phyloP scores from a whole-genome alignment of 2,797 vertebrate genomes.

The Onychomys arenicola region DNA sequence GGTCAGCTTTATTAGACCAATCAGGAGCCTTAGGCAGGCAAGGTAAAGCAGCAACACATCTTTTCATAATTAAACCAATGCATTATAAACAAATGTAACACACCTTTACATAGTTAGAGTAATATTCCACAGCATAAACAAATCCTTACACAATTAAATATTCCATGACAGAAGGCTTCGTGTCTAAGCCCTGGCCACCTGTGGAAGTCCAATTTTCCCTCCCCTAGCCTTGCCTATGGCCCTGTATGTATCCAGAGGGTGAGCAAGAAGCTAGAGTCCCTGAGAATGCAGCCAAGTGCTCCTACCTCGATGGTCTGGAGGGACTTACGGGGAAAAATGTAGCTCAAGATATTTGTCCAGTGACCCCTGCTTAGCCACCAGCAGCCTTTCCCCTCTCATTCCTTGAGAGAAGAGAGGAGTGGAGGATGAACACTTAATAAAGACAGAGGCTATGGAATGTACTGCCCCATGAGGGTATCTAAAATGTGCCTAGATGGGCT shows the following conservation, averaged over 20 bases:
- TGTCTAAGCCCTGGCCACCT: not conserved
- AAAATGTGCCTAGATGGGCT: too few species aligned
- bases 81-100: not conserved
- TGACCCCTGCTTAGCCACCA: not conserved
- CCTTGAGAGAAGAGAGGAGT: not conserved
- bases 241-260: not conserved
- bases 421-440: not conserved
- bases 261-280: slow-evolving; percentile 14
- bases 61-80: not conserved
- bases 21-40: not conserved
- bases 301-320: not conserved
- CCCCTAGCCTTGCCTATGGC: not conserved
- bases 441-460: not conserved
- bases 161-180: not conserved
- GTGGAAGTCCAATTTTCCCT: not conserved
- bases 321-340: not conserved
- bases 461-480: not conserved
- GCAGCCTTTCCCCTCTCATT: not conserved
- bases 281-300: not conserved
- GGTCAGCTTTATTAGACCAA: not conserved
- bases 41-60: not conserved
- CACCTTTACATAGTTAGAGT: not conserved
- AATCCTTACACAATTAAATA: not conserved
- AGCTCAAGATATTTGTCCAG: not conserved
- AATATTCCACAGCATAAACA: too few species aligned